Evolutionary conservation across 2,888 invertebrate genomes (phyloP).

Genomic region (Chrysina gloriosa): DNA sequence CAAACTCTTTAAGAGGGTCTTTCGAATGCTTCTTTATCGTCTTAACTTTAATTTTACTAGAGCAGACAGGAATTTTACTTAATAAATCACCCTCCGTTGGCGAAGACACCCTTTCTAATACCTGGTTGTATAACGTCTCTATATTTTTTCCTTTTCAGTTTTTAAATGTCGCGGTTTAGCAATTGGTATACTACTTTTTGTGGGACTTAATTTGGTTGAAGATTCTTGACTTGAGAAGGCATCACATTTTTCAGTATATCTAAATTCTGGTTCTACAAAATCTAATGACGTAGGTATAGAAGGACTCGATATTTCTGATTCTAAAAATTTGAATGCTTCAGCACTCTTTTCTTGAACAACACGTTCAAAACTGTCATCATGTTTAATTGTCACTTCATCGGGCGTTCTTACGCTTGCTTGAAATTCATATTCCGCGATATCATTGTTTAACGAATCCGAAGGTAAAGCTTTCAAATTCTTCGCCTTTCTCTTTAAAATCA

Average conservation of each 20-base stretch:
- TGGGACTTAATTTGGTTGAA: constrained; percentile 35
- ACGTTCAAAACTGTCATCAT: constrained; percentile 50
- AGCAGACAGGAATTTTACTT: constrained; percentile 61
- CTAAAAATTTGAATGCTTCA: constrained; percentile 63
- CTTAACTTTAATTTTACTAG: constrained; percentile 63
- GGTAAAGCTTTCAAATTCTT: constrained; percentile 28
- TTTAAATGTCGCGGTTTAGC: constrained; percentile 56
- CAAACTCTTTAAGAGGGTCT: constrained; percentile 64
- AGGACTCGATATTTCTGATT: constrained; percentile 60
- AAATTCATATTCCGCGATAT: constrained; percentile 22
- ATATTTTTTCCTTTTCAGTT: constrained; percentile 56
- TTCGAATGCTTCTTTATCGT: constrained; percentile 67
- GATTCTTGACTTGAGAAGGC: constrained; percentile 43
- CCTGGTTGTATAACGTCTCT: constrained; percentile 51
- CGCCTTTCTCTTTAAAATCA: constrained; percentile 5
- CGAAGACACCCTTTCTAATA: constrained; percentile 49
- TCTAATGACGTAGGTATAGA: constrained; percentile 41
- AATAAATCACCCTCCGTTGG: constrained; percentile 58
- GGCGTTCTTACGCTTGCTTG: neutral
- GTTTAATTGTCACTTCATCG: neutral
- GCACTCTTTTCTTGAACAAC: constrained; percentile 59
- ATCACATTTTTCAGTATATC: constrained; percentile 45
- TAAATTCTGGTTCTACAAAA: constrained; percentile 38
- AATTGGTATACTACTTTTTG: constrained; percentile 58
- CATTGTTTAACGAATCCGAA: constrained; percentile 10